Percentiles rank a stretch among this genome's conserved stretches.
These are phyloP conservation scores for Gisinianus flammeolus DNA, from an alignment of 2,888 invertebrate species.

Conservation along the genomic window DNA sequence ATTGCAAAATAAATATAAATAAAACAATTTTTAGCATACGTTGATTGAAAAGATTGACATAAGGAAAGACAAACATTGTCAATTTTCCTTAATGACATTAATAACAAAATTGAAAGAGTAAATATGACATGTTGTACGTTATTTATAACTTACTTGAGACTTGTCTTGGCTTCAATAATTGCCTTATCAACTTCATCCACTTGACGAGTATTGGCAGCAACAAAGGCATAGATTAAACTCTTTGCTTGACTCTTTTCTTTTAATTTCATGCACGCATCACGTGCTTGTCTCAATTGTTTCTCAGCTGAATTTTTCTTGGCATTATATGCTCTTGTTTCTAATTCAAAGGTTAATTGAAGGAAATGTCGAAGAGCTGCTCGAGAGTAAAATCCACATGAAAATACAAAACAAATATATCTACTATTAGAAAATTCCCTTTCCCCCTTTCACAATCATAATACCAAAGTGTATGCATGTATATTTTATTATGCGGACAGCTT, in stretches of 20 bases:
- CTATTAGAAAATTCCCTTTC: too few relatives aligned
- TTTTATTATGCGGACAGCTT: too few relatives aligned
- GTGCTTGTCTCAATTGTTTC: constrained; percentile 80
- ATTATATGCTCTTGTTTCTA: constrained; percentile 85
- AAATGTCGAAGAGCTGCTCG: constrained; percentile 82
- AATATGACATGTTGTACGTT: too few relatives aligned
- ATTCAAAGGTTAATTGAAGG: constrained; percentile 93
- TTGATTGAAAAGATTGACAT: too few relatives aligned
- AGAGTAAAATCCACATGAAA: too few relatives aligned
- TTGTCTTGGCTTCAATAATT: constrained; percentile 66
- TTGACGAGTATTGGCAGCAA: constrained; percentile 95
- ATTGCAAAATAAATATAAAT: too few relatives aligned
- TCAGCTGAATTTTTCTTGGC: constrained; percentile 83
- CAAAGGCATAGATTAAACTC: constrained; percentile 91
- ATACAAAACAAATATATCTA: too few relatives aligned
- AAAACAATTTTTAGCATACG: constrained; percentile 87
- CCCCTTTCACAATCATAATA: too few relatives aligned
- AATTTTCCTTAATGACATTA: too few relatives aligned
- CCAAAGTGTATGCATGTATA: too few relatives aligned
- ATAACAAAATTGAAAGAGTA: too few relatives aligned
- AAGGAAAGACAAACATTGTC: too few relatives aligned
- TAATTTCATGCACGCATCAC: constrained; percentile 93
- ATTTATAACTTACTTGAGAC: background rate
- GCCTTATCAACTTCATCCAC: constrained; percentile 95
- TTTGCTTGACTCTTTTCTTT: constrained; percentile 79